Evolutionary conservation across 2,888 invertebrate genomes (phyloP).

Genomic region (Papilio protenor): DNA sequence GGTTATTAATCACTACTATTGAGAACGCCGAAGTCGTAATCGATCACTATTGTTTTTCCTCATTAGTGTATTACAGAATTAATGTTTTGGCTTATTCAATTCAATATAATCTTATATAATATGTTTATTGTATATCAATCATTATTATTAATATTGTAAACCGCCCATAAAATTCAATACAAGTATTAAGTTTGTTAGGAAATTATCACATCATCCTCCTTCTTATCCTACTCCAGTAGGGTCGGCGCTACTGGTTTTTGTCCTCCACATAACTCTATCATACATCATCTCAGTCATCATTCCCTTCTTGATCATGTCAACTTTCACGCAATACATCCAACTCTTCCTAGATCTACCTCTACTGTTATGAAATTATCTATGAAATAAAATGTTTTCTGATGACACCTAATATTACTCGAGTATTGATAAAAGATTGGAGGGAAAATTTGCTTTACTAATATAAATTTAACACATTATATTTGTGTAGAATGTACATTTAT

Average conservation of each 20-base stretch:
- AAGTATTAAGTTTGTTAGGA: not conserved
- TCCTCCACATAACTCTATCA: no score
- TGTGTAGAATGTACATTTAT: no score
- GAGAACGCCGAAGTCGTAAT: conserved; percentile 30
- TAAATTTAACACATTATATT: no score
- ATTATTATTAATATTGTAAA: not conserved
- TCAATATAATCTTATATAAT: not conserved
- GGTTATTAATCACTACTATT: conserved; percentile 39
- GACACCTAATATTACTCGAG: not conserved
- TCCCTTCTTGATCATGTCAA: no score
- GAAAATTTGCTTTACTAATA: not conserved
- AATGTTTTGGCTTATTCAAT: conserved; percentile 2
- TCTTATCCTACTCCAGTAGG: no score
- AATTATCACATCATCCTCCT: no score
- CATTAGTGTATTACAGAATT: conserved; percentile 7
- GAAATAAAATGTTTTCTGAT: not conserved
- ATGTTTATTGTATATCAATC: not conserved
- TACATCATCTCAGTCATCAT: no score
- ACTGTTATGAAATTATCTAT: not conserved
- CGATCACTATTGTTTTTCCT: conserved; percentile 33
- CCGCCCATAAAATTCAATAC: not conserved
- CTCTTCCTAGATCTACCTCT: no score
- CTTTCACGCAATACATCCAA: no score
- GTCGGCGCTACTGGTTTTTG: no score
- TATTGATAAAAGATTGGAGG: not conserved